Conservation (phyloP, 2,888 invertebrate genomes). For the Xanthia icteritia region DNA sequence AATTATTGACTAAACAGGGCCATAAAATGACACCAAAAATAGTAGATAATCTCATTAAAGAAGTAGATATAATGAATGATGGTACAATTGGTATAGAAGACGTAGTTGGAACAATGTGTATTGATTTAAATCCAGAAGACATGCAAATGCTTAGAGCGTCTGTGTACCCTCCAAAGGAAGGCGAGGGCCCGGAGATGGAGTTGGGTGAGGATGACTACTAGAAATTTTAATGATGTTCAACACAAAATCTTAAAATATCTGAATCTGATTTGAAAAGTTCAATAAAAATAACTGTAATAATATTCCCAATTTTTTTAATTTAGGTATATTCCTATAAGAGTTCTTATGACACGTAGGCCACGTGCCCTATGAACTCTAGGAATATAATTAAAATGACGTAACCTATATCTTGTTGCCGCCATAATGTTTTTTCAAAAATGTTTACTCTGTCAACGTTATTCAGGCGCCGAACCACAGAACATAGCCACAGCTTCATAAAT, state of each 20-base stretch:
- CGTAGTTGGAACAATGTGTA: conserved; percentile 85
- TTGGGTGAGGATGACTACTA: neutral
- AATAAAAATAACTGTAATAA: conserved; percentile 20
- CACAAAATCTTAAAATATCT: conserved; percentile 5
- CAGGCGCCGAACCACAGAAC: too few relatives aligned
- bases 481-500: too few relatives aligned
- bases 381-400: too few relatives aligned
- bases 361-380: too few relatives aligned
- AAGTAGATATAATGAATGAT: conserved; percentile 85
- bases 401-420: too few relatives aligned
- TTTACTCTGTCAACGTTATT: too few relatives aligned
- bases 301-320: neutral
- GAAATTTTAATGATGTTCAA: neutral
- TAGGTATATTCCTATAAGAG: too few relatives aligned
- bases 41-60: conserved; percentile 83
- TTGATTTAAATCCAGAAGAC: conserved; percentile 85
- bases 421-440: too few relatives aligned
- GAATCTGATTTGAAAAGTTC: neutral
- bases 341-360: neutral
- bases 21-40: conserved; percentile 78
- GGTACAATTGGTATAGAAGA: conserved; percentile 86
- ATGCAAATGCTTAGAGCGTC: conserved; percentile 76
- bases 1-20: conserved; percentile 79
- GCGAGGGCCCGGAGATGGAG: conserved; percentile 28
- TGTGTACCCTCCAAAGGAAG: conserved; percentile 69